Conservation (phyloP, 2,797 vertebrate genomes). For the Taenioides sp. region DNA sequence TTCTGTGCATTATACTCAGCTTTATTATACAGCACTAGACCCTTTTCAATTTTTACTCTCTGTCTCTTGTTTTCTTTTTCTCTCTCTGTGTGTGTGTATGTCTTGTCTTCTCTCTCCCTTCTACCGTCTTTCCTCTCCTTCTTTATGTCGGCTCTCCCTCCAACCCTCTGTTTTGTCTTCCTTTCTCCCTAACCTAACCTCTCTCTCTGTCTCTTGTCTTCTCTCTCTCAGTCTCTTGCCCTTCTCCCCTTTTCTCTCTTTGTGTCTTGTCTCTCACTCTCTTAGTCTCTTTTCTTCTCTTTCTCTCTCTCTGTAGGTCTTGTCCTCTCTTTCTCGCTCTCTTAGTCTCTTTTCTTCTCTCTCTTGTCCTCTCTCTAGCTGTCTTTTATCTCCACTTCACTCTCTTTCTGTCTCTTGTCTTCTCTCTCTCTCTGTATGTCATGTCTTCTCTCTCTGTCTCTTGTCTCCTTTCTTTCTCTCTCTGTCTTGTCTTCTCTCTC, state of each 20-base stretch:
- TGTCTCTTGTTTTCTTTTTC: neutral
- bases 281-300: neutral
- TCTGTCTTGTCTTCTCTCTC: too few species aligned
- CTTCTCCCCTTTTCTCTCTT: too few species aligned
- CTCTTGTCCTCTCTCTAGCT: too few species aligned
- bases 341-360: neutral
- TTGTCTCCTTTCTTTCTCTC: too few species aligned
- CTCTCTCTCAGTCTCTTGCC: too few species aligned
- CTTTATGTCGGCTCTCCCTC: neutral
- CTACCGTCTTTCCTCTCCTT: neutral
- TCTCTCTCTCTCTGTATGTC: too few species aligned
- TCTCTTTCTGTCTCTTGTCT: too few species aligned
- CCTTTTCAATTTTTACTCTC: conserved; percentile 46
- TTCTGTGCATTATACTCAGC: conserved; percentile 48
- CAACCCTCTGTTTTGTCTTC: neutral
- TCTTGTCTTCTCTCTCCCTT: neutral
- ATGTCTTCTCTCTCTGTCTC: too few species aligned
- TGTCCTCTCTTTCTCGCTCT: neutral
- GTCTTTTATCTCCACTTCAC: too few species aligned
- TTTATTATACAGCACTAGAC: conserved; percentile 40
- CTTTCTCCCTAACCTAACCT: too few species aligned
- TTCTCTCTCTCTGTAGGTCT: neutral
- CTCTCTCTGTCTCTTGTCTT: too few species aligned
- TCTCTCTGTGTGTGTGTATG: conserved; percentile 11
- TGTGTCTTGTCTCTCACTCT: too few species aligned